Conservation (phyloP, 2,888 invertebrate species). For the Noctua janthe region DNA sequence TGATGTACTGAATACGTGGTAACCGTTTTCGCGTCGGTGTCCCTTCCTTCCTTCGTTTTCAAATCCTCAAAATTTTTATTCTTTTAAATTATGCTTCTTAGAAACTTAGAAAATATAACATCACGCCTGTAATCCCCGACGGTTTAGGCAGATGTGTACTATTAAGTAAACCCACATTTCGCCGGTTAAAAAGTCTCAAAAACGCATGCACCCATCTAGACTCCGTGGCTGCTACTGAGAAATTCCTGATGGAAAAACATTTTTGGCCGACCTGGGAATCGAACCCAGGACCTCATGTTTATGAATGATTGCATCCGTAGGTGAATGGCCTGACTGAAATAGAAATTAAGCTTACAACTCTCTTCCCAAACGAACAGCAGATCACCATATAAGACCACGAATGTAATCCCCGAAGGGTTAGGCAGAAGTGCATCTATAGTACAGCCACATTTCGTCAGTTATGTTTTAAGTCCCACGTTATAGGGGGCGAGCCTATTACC, state of each 20-base stretch:
- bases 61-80: background rate
- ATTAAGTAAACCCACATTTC: background rate
- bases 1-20: too few relatives aligned
- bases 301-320: background rate
- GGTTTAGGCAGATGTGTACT: background rate
- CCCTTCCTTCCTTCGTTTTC: too few relatives aligned
- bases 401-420: too few relatives aligned
- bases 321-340: background rate
- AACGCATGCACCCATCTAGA: background rate
- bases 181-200: background rate
- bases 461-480: too few relatives aligned
- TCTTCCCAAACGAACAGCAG: background rate
- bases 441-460: too few relatives aligned
- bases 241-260: background rate
- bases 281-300: too few relatives aligned
- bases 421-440: too few relatives aligned
- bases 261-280: too few relatives aligned
- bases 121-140: background rate
- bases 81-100: too few relatives aligned
- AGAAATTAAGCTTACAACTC: background rate
- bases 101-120: background rate
- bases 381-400: background rate
- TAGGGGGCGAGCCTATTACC: too few relatives aligned
- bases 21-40: too few relatives aligned
- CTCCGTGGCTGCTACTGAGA: background rate